Evolutionary conservation across 2,888 invertebrate species (phyloP).

Genomic region (Philereme transversata): DNA sequence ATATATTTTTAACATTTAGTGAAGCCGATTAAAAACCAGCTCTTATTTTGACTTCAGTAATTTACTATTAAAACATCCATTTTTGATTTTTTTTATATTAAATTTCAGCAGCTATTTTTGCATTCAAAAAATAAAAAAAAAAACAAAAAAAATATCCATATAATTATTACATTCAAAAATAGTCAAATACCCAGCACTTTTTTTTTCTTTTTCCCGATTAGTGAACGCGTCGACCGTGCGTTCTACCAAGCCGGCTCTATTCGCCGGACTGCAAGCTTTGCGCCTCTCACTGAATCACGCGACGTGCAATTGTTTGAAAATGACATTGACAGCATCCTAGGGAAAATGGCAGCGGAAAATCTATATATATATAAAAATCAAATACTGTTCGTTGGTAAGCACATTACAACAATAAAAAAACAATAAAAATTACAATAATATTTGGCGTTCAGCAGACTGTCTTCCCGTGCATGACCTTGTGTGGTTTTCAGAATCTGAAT

Average conservation of each 20-base stretch:
- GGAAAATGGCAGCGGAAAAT: conserved; percentile 2
- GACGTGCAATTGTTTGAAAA: conserved; percentile 1
- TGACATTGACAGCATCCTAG: conserved; percentile 5
- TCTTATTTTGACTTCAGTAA: too few species aligned
- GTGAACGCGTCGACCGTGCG: conserved; percentile 6
- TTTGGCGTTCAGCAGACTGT: too few species aligned
- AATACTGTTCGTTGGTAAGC: too few species aligned
- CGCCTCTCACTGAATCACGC: not conserved
- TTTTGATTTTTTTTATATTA: not conserved
- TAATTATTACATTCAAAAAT: conserved; percentile 1
- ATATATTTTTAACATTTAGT: too few species aligned
- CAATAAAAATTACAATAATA: too few species aligned
- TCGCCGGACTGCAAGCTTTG: conserved; percentile 1
- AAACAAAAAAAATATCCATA: not conserved
- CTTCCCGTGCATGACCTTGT: too few species aligned
- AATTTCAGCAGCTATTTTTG: not conserved
- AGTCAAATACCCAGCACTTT: conserved; percentile 6
- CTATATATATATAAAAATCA: too few species aligned
- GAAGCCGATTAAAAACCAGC: too few species aligned
- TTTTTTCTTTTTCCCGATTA: conserved; percentile 3
- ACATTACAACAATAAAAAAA: too few species aligned
- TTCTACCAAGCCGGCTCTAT: conserved; percentile 4
- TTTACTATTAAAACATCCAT: too few species aligned
- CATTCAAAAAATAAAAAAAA: not conserved
- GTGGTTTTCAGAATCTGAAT: too few species aligned